Conservation (phyloP, 2,888 invertebrate genomes). For the Cheilosia vulpina region DNA sequence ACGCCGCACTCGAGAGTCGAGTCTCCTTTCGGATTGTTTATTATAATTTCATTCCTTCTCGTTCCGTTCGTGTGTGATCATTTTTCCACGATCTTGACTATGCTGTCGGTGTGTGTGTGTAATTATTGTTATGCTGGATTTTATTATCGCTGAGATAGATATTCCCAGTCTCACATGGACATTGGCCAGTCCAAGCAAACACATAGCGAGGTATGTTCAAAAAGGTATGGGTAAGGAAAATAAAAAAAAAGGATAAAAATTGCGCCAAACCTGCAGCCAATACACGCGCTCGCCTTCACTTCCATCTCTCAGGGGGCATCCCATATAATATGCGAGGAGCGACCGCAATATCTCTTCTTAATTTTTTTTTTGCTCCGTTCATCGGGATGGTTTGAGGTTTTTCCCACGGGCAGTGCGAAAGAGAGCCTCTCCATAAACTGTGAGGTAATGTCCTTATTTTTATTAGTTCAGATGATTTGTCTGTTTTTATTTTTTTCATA, state of each 20-base stretch:
- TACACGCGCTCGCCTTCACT: conserved; percentile 69
- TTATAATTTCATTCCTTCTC: conserved; percentile 65
- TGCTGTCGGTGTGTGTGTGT: conserved; percentile 13
- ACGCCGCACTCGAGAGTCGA: neutral
- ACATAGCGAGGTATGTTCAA: neutral
- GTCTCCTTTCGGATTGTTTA: conserved; percentile 61
- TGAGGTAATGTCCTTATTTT: conserved; percentile 51
- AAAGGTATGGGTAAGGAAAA: neutral
- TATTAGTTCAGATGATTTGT: conserved; percentile 49
- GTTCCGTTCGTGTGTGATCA: conserved; percentile 20
- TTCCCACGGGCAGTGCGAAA: conserved; percentile 63
- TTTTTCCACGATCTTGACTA: conserved; percentile 37
- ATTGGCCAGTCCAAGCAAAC: conserved; percentile 10
- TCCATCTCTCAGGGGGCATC: conserved; percentile 40
- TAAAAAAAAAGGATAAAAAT: conserved; percentile 57
- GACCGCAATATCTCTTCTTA: conserved; percentile 32
- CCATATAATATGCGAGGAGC: conserved; percentile 3
- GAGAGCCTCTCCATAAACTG: conserved; percentile 28
- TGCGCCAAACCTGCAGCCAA: conserved; percentile 74
- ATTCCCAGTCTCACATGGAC: conserved; percentile 13
- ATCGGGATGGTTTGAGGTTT: conserved; percentile 28
- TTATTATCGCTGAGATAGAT: conserved; percentile 29
- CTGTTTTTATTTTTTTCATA: conserved; percentile 19
- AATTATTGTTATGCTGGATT: conserved; percentile 45
- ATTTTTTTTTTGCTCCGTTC: neutral